Conservation (phyloP, 1,140 invertebrate species). For the Dreissena rostriformis region DNA sequence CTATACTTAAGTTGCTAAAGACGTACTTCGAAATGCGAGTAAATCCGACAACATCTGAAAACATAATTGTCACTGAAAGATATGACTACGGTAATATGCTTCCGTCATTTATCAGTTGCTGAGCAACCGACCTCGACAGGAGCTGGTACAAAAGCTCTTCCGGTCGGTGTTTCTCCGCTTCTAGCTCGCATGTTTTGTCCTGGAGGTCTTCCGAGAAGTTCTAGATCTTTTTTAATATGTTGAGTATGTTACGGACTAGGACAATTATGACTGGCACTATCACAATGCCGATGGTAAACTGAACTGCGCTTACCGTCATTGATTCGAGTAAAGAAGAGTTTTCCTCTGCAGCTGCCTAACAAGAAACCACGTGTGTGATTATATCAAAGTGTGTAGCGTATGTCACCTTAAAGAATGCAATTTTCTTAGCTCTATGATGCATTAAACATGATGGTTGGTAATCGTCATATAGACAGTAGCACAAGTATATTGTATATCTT, state of each 20-base stretch:
- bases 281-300: slow-evolving; percentile 11
- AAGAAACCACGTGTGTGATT: not conserved
- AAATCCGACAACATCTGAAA: slow-evolving; percentile 91
- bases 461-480: not conserved
- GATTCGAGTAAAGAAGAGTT: not conserved
- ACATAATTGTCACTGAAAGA: slow-evolving; percentile 82
- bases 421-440: too few species aligned
- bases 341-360: slow-evolving; percentile 12
- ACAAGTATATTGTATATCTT: not conserved
- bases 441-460: not conserved
- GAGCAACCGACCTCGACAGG: slow-evolving; percentile 40
- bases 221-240: slow-evolving; percentile 35
- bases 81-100: slow-evolving; percentile 36
- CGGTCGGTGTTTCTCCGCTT: slow-evolving; percentile 44
- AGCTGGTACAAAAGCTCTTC: slow-evolving; percentile 46
- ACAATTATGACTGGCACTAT: slow-evolving; percentile 7
- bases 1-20: not conserved
- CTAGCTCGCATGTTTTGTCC: slow-evolving; percentile 33
- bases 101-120: slow-evolving; percentile 19
- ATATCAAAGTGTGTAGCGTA: too few species aligned
- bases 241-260: slow-evolving; percentile 24
- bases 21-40: slow-evolving; percentile 84
- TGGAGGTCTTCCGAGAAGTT: slow-evolving; percentile 23
- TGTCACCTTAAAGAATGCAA: too few species aligned
- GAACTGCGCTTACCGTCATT: slow-evolving; percentile 11